Evolutionary conservation across 1,140 invertebrate species (phyloP).

Genomic region (Calliphora vicina): DNA sequence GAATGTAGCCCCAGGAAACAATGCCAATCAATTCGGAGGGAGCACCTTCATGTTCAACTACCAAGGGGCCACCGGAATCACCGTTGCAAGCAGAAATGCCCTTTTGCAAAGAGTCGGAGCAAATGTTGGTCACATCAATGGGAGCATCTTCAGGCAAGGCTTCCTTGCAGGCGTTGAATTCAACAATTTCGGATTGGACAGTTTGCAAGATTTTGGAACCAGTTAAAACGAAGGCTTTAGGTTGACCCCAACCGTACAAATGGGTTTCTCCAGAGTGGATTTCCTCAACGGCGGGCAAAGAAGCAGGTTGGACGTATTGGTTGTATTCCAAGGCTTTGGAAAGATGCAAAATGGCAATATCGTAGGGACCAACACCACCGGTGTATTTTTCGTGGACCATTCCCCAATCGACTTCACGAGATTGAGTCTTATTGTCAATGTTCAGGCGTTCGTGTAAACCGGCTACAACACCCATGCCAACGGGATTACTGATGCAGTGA

Average conservation of each 20-base stretch:
- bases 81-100: constrained; percentile 71
- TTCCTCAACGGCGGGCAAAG: constrained; percentile 62
- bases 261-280: constrained; percentile 61
- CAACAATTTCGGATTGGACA: constrained; percentile 59
- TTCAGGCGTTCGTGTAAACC: constrained; percentile 51
- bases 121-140: constrained; percentile 66
- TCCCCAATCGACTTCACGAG: constrained; percentile 61
- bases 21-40: constrained; percentile 68
- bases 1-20: constrained; percentile 80
- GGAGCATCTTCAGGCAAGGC: constrained; percentile 50
- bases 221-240: constrained; percentile 44
- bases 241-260: constrained; percentile 67
- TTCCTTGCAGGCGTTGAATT: constrained; percentile 46
- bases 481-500: constrained; percentile 50
- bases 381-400: constrained; percentile 66
- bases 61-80: constrained; percentile 74
- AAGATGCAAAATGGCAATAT: constrained; percentile 72
- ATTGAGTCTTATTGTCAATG: constrained; percentile 63
- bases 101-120: constrained; percentile 69
- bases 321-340: constrained; percentile 66
- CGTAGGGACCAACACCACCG: constrained; percentile 68
- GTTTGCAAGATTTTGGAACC: constrained; percentile 61
- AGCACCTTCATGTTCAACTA: constrained; percentile 57
- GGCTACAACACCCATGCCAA: constrained; percentile 52
- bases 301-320: constrained; percentile 65